Percentiles rank a stretch among this genome's conserved stretches.
Conservation (phyloP, 2,113 vertebrate species). For the Tyrannus savana region DNA sequence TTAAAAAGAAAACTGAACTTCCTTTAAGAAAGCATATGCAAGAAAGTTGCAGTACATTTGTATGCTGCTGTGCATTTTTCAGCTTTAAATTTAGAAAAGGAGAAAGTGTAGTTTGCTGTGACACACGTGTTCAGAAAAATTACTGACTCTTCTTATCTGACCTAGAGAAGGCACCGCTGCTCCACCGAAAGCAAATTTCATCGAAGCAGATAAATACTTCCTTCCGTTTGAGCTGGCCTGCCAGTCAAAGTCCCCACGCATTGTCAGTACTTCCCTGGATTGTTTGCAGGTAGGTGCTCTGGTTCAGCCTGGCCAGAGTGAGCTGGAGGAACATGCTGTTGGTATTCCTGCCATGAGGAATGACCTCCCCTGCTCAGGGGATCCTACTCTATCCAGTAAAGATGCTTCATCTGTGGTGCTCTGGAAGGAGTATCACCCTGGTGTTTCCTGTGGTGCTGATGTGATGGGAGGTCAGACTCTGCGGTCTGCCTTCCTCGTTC, state of each 20-base stretch:
- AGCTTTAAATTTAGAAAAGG: background rate
- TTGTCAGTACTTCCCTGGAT: constrained; percentile 94
- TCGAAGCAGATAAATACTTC: constrained; percentile 97
- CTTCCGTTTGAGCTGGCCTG: constrained; percentile 97
- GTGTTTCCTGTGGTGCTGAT: background rate
- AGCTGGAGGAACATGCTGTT: background rate
- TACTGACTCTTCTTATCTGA: background rate
- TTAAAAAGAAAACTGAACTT: background rate
- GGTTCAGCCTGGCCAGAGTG: background rate
- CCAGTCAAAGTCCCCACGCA: constrained; percentile 94
- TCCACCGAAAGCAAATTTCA: constrained; percentile 92
- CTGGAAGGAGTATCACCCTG: accelerated
- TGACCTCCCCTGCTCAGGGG: background rate
- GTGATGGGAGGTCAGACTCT: background rate
- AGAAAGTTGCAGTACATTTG: background rate
- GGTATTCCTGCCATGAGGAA: accelerated
- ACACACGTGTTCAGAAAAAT: background rate
- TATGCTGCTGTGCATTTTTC: background rate
- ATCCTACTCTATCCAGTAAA: background rate
- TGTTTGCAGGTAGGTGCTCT: constrained; percentile 88
- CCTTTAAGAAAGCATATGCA: background rate
- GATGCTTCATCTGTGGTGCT: background rate
- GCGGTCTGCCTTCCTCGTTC: background rate
- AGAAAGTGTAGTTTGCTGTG: background rate
- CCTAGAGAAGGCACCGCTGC: constrained; percentile 84